Conservation (phyloP, 2,113 vertebrate species). For the Sinosuthora webbiana region DNA sequence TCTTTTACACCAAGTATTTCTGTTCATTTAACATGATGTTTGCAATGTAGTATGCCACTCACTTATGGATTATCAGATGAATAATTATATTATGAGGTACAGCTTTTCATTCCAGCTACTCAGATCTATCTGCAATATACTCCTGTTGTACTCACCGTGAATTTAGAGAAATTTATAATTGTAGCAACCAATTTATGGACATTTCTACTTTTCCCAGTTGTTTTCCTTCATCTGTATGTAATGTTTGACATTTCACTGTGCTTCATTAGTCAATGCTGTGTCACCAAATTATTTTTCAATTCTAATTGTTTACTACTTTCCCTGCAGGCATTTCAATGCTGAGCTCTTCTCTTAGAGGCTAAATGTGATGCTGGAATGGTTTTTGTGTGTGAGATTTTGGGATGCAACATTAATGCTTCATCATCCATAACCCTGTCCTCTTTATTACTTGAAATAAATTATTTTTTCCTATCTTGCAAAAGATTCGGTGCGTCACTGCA, state of each 20-base stretch:
- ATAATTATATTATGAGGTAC: neutral
- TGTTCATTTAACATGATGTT: neutral
- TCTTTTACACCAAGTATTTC: neutral
- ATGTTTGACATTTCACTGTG: neutral
- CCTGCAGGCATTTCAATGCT: neutral
- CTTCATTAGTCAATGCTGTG: neutral
- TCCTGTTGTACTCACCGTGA: neutral
- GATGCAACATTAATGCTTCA: neutral
- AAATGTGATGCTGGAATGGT: neutral
- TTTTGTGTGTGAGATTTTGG: neutral
- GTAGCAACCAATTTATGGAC: neutral
- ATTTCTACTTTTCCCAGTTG: neutral
- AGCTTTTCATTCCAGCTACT: neutral
- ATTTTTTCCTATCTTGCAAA: neutral
- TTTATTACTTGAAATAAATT: neutral
- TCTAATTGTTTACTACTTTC: neutral
- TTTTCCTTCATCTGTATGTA: neutral
- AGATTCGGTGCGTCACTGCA: neutral
- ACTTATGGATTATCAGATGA: neutral
- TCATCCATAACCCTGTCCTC: neutral
- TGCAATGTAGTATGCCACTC: neutral
- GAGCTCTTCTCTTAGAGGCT: neutral
- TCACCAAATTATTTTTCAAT: neutral
- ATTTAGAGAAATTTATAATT: neutral
- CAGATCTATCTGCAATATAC: neutral